These are phyloP conservation scores for Acromyrmex charruanus DNA, from an alignment of 1,140 invertebrate genomes.

Conservation along the genomic window DNA sequence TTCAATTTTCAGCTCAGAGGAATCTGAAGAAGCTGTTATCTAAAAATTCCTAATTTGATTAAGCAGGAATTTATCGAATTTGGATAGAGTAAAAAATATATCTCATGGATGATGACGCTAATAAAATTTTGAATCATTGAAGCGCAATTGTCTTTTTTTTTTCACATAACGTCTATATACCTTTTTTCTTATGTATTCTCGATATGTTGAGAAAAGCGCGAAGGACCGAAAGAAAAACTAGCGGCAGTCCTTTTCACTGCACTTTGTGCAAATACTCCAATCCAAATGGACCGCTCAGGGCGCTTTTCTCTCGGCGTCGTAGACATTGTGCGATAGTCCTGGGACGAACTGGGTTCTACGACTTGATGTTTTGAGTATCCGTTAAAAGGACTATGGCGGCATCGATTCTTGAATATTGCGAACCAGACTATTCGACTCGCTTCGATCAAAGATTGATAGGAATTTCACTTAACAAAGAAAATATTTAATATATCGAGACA, in stretches of 20 bases:
- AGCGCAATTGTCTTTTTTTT: background rate
- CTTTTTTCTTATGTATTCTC: background rate
- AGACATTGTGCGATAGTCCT: conserved; percentile 45
- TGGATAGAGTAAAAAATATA: conserved; percentile 31
- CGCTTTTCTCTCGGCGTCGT: conserved; percentile 31
- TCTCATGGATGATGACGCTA: background rate
- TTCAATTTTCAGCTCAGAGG: conserved; percentile 58
- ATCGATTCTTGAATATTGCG: background rate
- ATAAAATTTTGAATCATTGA: background rate
- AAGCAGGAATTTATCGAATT: conserved; percentile 60
- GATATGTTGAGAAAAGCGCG: conserved; percentile 29
- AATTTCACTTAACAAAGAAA: background rate
- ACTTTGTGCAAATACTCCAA: conserved; percentile 57
- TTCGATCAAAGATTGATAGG: background rate
- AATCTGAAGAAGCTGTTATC: conserved; percentile 37
- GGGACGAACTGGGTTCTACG: background rate
- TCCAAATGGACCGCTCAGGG: conserved; percentile 58
- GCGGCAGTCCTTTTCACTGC: conserved; percentile 34
- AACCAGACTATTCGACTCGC: background rate
- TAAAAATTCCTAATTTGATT: conserved; percentile 27
- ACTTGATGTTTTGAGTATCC: conserved; percentile 15
- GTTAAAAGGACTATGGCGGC: background rate
- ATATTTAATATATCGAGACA: background rate
- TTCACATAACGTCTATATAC: background rate
- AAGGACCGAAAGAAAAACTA: conserved; percentile 27